A percentile compares a stretch with the other conserved stretches of the same genome.
Evolutionary conservation across 1,140 invertebrate species (phyloP).

Genomic region (Ericerus pela): DNA sequence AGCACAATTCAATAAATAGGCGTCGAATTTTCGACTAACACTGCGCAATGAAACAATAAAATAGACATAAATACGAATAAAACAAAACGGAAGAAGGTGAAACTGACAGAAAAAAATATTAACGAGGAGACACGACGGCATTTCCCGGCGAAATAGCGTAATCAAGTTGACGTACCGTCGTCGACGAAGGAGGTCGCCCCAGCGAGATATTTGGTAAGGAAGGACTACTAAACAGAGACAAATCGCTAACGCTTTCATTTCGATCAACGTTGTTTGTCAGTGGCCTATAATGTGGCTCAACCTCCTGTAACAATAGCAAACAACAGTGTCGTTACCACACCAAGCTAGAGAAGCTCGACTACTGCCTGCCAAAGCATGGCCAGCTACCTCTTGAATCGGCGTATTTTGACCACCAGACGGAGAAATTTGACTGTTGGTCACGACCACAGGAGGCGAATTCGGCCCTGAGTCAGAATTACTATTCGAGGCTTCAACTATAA

Average conservation of each 20-base stretch:
- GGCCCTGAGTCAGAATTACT: constrained; percentile 67
- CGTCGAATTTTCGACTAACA: too few relatives aligned
- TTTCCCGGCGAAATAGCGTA: background rate
- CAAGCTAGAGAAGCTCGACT: background rate
- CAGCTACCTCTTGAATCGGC: constrained; percentile 26
- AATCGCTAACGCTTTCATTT: constrained; percentile 40
- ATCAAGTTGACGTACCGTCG: constrained; percentile 23
- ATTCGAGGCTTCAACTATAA: constrained; percentile 33
- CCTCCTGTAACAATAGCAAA: constrained; percentile 32
- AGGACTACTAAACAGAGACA: constrained; percentile 77
- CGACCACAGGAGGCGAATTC: constrained; percentile 57
- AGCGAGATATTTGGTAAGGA: constrained; percentile 93
- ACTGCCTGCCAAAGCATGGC: background rate
- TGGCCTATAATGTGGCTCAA: constrained; percentile 38
- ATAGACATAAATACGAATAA: too few relatives aligned
- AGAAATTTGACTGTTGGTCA: constrained; percentile 36
- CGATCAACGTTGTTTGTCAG: constrained; percentile 37
- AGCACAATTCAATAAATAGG: too few relatives aligned
- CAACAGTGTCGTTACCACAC: too few relatives aligned
- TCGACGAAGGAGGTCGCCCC: constrained; percentile 51
- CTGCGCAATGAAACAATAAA: too few relatives aligned
- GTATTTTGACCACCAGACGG: constrained; percentile 38
- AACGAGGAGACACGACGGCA: too few relatives aligned
- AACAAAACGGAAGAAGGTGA: too few relatives aligned
- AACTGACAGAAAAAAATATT: too few relatives aligned